A percentile compares a stretch with the other conserved stretches of the same genome.
Conservation (phyloP, 35 echinoderm and acorn worm species). For the Ptychodera flava region DNA sequence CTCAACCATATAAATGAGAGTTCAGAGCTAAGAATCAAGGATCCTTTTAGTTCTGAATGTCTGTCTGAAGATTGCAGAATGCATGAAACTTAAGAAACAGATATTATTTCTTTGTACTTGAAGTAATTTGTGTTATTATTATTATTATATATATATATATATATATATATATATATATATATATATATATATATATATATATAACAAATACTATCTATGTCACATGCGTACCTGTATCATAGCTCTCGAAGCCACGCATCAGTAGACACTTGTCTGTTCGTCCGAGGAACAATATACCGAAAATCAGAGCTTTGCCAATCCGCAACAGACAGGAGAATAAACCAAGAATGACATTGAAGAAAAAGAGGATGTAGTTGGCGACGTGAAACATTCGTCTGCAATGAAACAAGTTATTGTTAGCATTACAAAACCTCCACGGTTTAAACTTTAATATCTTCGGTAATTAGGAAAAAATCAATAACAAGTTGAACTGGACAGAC, state of each 20-base stretch:
- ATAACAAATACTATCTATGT: no score
- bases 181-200: no score
- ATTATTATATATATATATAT: no score
- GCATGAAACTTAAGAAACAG: no score
- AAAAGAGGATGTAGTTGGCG: slow-evolving; percentile 41
- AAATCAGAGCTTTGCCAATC: slow-evolving; percentile 53
- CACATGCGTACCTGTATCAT: slow-evolving; percentile 80
- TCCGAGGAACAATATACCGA: slow-evolving; percentile 59
- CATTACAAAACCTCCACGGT: not conserved
- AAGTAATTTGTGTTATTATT: no score
- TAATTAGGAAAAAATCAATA: not conserved
- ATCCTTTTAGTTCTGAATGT: no score
- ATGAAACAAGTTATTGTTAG: not conserved
- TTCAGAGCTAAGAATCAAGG: no score
- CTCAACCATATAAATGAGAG: no score
- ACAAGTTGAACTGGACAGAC: not conserved
- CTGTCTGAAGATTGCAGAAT: no score
- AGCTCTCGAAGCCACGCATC: slow-evolving; percentile 71
- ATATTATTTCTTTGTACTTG: no score
- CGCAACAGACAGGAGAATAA: slow-evolving; percentile 61
- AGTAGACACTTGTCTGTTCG: slow-evolving; percentile 60
- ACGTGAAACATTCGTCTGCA: slow-evolving; percentile 63
- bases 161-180: no score
- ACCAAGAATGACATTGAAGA: slow-evolving; percentile 69
- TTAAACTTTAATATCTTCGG: not conserved